Percentiles rank a stretch among this genome's conserved stretches.
Evolutionary conservation across 2,797 vertebrate genomes (phyloP).

Genomic region (Podarcis siculus): DNA sequence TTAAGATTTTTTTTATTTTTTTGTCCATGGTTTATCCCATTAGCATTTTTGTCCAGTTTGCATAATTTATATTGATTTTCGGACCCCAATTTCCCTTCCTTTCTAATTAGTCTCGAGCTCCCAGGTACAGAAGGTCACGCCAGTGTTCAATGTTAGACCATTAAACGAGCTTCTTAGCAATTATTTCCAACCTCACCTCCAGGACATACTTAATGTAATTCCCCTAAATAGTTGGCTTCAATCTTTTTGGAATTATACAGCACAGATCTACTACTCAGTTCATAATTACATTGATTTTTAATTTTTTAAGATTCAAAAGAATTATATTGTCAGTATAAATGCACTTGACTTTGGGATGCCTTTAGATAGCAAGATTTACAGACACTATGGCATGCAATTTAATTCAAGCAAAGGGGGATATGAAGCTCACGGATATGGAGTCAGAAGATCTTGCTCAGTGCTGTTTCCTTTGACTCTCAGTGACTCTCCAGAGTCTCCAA

Average conservation of each 20-base stretch:
- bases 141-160: slow-evolving; percentile 20
- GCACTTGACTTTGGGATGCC: slow-evolving; percentile 29
- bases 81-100: slow-evolving; percentile 31
- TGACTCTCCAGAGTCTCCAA: neutral
- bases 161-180: slow-evolving; percentile 35
- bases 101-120: slow-evolving; percentile 36
- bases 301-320: slow-evolving; percentile 39
- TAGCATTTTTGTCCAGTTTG: slow-evolving; percentile 45
- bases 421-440: neutral
- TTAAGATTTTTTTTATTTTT: slow-evolving; percentile 35
- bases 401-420: neutral
- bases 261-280: slow-evolving; percentile 10
- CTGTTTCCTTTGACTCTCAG: neutral
- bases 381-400: neutral
- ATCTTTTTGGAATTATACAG: slow-evolving; percentile 39
- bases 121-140: slow-evolving; percentile 33
- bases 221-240: slow-evolving; percentile 45
- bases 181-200: slow-evolving; percentile 44
- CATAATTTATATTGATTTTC: slow-evolving; percentile 43
- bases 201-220: slow-evolving; percentile 34
- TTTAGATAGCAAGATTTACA: neutral
- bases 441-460: neutral
- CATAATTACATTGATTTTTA: slow-evolving; percentile 38
- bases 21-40: slow-evolving; percentile 44
- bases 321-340: slow-evolving; percentile 38